Base-by-base conservation (phyloP, 30 jellyfish, hydroid and myxozoan genomes). In the Sanderia malayensis region DNA sequence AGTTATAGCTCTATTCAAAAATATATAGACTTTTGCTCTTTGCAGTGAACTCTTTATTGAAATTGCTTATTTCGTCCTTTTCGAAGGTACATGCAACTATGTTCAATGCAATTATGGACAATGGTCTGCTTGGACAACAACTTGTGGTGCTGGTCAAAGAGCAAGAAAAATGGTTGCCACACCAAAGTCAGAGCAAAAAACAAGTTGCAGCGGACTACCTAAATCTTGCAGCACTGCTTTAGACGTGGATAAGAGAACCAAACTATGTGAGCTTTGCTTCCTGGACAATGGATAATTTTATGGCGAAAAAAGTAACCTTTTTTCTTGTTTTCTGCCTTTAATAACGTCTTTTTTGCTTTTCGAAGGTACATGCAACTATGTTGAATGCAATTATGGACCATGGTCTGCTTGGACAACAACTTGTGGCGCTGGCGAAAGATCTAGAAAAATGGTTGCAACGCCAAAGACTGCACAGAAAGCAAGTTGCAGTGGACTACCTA, bases 321-420 rank as follows among this genome's bases (percentile, higher is more conserved):
- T 37, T 37, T 13, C 52, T 37, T n/a, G n/a, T n/a, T 37, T 37
- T 37, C 52, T 37, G 13, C 6, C 52, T 37, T 37, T 37, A 13
- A 4, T 37, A 13, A 4, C 13, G 13, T 37, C 6, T 37, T 13
- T 37, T 37, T 37, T 6, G 6, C 13, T 4, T 37, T 13, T 6
- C 13, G 6, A 4, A 37, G 52, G 52, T 37, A 37, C 52, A 4
- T 37, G 52, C 52, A 37, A 37, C 52, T 37, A 37, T 13, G 52
- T 37, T 37, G 52, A 37, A 13, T 37, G 95, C 34, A 58, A 33
- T 4, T 67, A 72, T 32, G 89, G 89, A 2, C 73, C 74, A 13
- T 84, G 95, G 95, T 84, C 95, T 4, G 72, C 79, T 23, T 84
- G 95, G 95, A 15, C 83, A 31, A 84, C 95, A 17, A 1, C 75